Conservation (phyloP, 1,140 invertebrate species). For the Leguminivora glycinivorella region DNA sequence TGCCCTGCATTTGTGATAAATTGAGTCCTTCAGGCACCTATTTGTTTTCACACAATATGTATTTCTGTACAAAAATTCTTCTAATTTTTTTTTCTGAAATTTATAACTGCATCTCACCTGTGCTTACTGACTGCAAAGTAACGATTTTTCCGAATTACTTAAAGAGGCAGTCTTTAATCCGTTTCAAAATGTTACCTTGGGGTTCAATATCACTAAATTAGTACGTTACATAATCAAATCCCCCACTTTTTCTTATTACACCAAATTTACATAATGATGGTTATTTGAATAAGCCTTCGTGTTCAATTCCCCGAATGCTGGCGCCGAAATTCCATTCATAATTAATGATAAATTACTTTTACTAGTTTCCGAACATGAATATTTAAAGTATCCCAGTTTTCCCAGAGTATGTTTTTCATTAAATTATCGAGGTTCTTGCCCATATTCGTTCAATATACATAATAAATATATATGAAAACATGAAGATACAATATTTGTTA, state of each 20-base stretch:
- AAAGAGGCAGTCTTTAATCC: not conserved
- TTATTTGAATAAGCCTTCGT: conserved; percentile 19
- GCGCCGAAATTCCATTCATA: not conserved
- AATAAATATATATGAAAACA: no score
- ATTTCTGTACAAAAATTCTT: no score
- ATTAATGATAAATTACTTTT: not conserved
- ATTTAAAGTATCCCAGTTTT: not conserved
- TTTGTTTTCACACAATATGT: no score
- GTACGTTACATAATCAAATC: conserved; percentile 11
- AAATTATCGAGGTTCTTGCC: not conserved
- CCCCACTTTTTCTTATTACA: conserved; percentile 19
- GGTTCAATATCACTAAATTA: not conserved
- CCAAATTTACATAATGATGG: conserved; percentile 12
- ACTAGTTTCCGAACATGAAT: not conserved
- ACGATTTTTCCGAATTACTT: not conserved
- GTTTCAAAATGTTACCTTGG: conserved; percentile 1
- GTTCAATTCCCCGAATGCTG: conserved; percentile 23
- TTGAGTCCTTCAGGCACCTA: no score
- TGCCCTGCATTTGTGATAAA: not conserved
- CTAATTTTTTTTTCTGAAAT: no score
- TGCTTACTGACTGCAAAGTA: not conserved
- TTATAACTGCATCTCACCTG: no score
- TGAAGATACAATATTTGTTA: no score
- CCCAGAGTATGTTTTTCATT: conserved; percentile 10
- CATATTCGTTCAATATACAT: not conserved